These are phyloP conservation scores for Dipodomys ordii DNA, from an alignment of 2,113 vertebrate species.

Conservation along the genomic window DNA sequence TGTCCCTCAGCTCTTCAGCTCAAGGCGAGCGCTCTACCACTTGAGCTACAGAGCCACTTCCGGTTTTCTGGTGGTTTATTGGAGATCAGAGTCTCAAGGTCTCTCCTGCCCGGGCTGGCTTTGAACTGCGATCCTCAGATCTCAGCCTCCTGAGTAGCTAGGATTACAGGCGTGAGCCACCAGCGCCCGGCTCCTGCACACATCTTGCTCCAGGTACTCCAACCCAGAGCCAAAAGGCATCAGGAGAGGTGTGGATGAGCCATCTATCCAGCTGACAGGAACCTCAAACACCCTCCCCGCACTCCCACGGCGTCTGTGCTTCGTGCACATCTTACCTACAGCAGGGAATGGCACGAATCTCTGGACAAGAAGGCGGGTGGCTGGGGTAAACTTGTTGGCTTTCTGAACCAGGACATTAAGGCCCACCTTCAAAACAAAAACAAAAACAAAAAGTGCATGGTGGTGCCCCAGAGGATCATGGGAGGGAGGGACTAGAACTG, in stretches of 20 bases:
- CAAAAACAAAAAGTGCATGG: background rate
- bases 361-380: conserved; percentile 93
- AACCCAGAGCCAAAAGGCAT: background rate
- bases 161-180: too few relatives aligned
- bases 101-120: too few relatives aligned
- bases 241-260: background rate
- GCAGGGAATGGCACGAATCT: conserved; percentile 96
- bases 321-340: conserved; percentile 88
- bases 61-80: too few relatives aligned
- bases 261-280: background rate
- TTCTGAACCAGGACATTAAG: conserved; percentile 94
- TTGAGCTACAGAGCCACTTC: too few relatives aligned
- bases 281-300: background rate
- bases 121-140: too few relatives aligned
- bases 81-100: too few relatives aligned
- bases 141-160: too few relatives aligned
- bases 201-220: background rate
- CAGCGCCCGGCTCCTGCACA: too few relatives aligned
- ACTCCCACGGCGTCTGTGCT: background rate
- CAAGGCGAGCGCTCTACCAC: too few relatives aligned
- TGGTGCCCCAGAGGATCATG: background rate
- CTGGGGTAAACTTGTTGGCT: conserved; percentile 92
- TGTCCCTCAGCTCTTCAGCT: too few relatives aligned
- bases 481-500: background rate
- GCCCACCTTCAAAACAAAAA: conserved; percentile 89